A percentile compares a stretch with the other conserved stretches of the same genome.
These are phyloP conservation scores for Myrmecobius fasciatus DNA, from an alignment of 2,113 vertebrate genomes.

Conservation along the genomic window DNA sequence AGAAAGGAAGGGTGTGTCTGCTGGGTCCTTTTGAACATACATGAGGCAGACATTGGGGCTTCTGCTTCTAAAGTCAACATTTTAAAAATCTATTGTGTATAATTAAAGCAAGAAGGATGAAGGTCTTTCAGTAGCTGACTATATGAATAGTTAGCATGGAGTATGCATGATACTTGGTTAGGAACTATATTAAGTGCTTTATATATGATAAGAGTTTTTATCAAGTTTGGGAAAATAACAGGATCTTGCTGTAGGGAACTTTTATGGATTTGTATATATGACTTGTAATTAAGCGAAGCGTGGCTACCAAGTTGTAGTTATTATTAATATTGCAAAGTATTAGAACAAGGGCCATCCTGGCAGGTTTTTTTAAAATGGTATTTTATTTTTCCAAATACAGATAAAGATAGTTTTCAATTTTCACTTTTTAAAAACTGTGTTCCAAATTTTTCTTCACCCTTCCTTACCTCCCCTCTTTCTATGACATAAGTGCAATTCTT, in stretches of 20 bases:
- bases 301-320: background rate
- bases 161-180: background rate
- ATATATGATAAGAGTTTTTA: background rate
- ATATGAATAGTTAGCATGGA: background rate
- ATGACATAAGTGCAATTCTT: no score
- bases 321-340: background rate
- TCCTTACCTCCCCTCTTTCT: no score
- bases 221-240: background rate
- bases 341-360: background rate
- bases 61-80: background rate
- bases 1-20: background rate
- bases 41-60: background rate
- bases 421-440: no score
- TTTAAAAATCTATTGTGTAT: background rate
- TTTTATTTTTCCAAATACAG: no score
- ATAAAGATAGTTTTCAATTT: no score
- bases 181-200: background rate
- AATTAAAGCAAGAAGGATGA: background rate
- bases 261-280: background rate
- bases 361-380: background rate
- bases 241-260: background rate
- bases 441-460: no score
- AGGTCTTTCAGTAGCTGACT: background rate
- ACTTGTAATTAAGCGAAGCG: background rate
- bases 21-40: background rate